phyloP scores from a whole-genome alignment of 2,888 invertebrate genomes.

The Ceraclea dissimilis region DNA sequence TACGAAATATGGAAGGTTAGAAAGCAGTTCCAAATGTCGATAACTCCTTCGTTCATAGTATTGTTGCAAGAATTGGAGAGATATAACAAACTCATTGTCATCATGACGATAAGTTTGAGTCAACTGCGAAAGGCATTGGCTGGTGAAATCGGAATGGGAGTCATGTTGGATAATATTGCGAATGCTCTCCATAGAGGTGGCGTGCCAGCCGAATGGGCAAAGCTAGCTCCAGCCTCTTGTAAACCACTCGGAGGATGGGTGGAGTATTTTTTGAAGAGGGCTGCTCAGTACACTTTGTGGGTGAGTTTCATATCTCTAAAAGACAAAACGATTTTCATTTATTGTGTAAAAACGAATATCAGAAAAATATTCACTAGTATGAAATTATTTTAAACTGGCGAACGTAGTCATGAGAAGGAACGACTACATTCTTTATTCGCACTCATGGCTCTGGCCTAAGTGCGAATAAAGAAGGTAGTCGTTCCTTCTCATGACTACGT shows the following conservation, averaged over 20 bases:
- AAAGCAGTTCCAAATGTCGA: slow-evolving; percentile 69
- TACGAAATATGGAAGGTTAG: slow-evolving; percentile 78
- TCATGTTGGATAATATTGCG: slow-evolving; percentile 73
- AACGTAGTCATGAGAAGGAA: no score
- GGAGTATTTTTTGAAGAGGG: slow-evolving; percentile 69
- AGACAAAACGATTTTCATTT: slow-evolving; percentile 3
- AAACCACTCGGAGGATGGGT: slow-evolving; percentile 86
- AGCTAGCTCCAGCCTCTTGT: slow-evolving; percentile 75
- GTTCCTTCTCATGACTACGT: no score
- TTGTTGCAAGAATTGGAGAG: slow-evolving; percentile 83
- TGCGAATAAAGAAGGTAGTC: no score
- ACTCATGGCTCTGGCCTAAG: no score
- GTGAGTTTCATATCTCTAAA: slow-evolving; percentile 39
- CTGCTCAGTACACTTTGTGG: slow-evolving; percentile 70
- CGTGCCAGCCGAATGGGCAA: slow-evolving; percentile 73
- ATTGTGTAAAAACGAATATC: no score
- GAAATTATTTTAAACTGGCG: no score
- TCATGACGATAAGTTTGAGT: slow-evolving; percentile 62
- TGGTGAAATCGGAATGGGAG: slow-evolving; percentile 91
- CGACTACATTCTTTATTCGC: no score
- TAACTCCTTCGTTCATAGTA: slow-evolving; percentile 80
- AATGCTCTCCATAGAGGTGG: slow-evolving; percentile 78
- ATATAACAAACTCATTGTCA: slow-evolving; percentile 70
- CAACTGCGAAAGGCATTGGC: slow-evolving; percentile 75
- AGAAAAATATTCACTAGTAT: no score